Evolutionary conservation across 2,888 invertebrate species (phyloP), one percentile per base, ranked within the genome.

Genomic region (Drosophila pegasa): DNA sequence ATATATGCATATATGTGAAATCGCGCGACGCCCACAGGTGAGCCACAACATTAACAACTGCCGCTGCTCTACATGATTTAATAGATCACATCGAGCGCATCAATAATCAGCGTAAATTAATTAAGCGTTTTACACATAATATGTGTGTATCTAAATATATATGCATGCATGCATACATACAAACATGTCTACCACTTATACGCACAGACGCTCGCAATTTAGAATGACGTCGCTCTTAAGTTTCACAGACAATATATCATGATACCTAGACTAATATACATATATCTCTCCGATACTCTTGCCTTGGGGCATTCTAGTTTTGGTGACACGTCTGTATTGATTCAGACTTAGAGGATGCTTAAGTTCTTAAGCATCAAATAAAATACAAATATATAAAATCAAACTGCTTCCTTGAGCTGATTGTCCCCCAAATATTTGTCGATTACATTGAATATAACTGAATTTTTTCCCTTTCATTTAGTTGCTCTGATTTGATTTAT

Each of bases 31-130:
- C 47, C 63, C 18, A 51, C 75, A 75, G 75, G 75, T 75, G 57
- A 74, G 75, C 59, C 52, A 41, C 55, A 56, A 48, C 51, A 50
- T 55, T 38, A 56, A 25, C 33, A 60, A 29, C 54, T 48, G 2
- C 37, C 40, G 18, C 48, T 63, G 18, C 48, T 63, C 45, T 47
- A 62, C 51, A 61, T 68, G 37, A 78, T 78, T 87, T 75, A 87
- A 87, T 71, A 78, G 64, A 78, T 87, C 75, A 71, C 58, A 48
- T 68, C 67, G 71, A 60, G 75, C 71, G 75, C 62, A 74, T 74
- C 67, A 72, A 75, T 81, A 85, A 70, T 75, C 66, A 58, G 52
- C 73, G 67, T 73, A 64, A 75, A 87, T 87, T 85, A 87, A 82
- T 87, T 85, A 70, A 67, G 62, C 58, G 64, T 59, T 62, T 71